phyloP scores from a whole-genome alignment of 2,888 invertebrate species.

The Trichacis sp. region DNA sequence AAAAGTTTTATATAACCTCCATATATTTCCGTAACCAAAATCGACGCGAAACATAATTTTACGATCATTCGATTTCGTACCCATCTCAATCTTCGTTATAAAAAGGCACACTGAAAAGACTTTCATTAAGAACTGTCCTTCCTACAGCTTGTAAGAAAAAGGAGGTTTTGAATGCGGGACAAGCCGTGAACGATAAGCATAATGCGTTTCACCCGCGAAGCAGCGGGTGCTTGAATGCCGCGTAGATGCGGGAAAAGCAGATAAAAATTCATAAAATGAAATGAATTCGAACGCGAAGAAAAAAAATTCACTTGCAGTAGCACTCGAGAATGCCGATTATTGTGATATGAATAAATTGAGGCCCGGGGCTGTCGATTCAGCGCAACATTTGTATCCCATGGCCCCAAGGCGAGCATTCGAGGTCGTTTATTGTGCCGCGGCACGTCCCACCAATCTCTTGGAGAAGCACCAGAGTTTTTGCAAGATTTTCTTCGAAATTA shows the following conservation, averaged over 20 bases:
- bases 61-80: no score
- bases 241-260: not conserved
- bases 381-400: slow-evolving; percentile 11
- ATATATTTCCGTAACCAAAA: no score
- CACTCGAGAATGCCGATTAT: not conserved
- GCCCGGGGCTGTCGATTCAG: slow-evolving; percentile 26
- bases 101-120: no score
- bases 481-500: no score
- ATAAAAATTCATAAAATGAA: slow-evolving; percentile 1
- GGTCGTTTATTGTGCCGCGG: slow-evolving; percentile 38
- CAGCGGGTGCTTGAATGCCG: not conserved
- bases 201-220: not conserved
- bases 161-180: slow-evolving; percentile 1
- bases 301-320: not conserved
- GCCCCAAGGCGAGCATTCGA: slow-evolving; percentile 17
- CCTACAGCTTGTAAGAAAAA: not conserved
- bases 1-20: no score
- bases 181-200: not conserved
- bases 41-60: no score
- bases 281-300: no score
- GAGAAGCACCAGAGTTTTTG: no score
- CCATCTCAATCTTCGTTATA: no score
- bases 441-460: slow-evolving; percentile 31
- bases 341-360: slow-evolving; percentile 33
- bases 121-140: not conserved